phyloP scores from a whole-genome alignment of 92 coral and sea anemone genomes.

The Micromussa lordhowensis region DNA sequence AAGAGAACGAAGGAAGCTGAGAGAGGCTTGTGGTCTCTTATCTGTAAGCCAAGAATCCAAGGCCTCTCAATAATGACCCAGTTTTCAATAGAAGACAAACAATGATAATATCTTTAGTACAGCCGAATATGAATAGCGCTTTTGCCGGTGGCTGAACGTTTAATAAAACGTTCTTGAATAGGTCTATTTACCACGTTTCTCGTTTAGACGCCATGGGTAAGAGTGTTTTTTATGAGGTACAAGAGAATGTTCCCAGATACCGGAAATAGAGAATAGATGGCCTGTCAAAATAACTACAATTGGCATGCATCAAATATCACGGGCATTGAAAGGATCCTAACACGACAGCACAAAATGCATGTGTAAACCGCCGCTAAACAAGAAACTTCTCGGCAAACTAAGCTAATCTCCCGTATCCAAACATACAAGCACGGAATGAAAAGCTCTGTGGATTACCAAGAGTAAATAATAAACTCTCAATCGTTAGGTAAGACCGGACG shows the following conservation, averaged over 20 bases:
- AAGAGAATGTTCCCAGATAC: constrained; percentile 41
- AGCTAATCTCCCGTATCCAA: constrained; percentile 10
- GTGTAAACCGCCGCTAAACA: constrained; percentile 25
- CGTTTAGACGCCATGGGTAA: neutral
- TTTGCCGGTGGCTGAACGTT: neutral
- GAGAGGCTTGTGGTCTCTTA: constrained; percentile 52
- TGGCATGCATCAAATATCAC: constrained; percentile 60
- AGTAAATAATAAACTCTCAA: neutral
- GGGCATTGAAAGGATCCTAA: constrained; percentile 18
- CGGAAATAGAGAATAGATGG: constrained; percentile 54
- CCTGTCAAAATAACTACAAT: constrained; percentile 53
- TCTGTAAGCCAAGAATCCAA: constrained; percentile 62
- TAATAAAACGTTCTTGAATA: neutral
- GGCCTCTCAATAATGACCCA: constrained; percentile 70
- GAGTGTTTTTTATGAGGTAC: constrained; percentile 29
- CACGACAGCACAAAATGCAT: constrained; percentile 16
- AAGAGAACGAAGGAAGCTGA: constrained; percentile 38
- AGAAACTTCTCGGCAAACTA: constrained; percentile 12
- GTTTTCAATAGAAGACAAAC: constrained; percentile 80
- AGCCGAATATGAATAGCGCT: constrained; percentile 24
- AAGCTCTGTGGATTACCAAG: constrained; percentile 13
- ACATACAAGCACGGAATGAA: neutral
- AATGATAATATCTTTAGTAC: constrained; percentile 61
- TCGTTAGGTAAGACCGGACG: neutral
- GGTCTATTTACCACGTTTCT: neutral